Evolutionary conservation across 2,888 invertebrate genomes (phyloP).

Genomic region (Troides aeacus): DNA sequence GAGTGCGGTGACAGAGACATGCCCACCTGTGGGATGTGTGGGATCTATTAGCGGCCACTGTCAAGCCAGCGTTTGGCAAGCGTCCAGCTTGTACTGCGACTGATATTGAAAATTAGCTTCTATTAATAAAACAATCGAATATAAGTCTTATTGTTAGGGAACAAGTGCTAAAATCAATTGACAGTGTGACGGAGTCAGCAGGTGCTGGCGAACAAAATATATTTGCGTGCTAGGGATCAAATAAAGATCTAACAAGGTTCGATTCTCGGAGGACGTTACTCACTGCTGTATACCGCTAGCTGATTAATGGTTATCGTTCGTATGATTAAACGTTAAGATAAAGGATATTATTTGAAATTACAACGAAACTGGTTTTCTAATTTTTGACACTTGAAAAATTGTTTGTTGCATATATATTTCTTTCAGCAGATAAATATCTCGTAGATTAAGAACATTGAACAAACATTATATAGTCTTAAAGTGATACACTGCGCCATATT

Average conservation of each 20-base stretch:
- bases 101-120: constrained; percentile 6
- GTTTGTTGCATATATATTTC: no score
- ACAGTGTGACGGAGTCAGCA: constrained; percentile 2
- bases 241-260: constrained; percentile 18
- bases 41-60: constrained; percentile 26
- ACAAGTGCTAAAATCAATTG: constrained; percentile 3
- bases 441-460: no score
- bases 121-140: neutral
- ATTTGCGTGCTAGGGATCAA: constrained; percentile 14
- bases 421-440: no score
- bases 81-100: constrained; percentile 18
- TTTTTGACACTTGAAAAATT: no score
- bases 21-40: constrained; percentile 26
- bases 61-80: constrained; percentile 21
- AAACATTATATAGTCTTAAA: no score
- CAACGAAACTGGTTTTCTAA: no score
- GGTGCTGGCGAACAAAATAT: constrained; percentile 16
- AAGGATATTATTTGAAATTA: no score
- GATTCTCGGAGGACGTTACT: constrained; percentile 13
- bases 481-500: no score
- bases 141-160: neutral
- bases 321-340: no score
- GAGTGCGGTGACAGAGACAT: constrained; percentile 14
- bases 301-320: no score
- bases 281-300: neutral